These are phyloP conservation scores for Pseudorhombus dupliciocellatus DNA, from an alignment of 2,113 vertebrate species.

Conservation along the genomic window DNA sequence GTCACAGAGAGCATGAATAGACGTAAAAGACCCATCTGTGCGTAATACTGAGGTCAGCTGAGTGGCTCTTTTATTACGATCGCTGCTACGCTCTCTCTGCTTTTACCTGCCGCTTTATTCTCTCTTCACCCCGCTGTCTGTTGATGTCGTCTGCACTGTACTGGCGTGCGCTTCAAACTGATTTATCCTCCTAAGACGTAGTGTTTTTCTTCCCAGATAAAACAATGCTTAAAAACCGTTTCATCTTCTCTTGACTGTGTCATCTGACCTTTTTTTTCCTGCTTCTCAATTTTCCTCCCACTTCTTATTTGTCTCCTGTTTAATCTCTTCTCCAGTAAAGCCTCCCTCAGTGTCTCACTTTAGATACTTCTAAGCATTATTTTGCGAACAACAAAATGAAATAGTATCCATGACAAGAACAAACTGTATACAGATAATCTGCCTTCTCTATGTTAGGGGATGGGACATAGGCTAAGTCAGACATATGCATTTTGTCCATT, in stretches of 20 bases:
- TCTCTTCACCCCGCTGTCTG: conserved; percentile 1
- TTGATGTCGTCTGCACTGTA: conserved; percentile 10
- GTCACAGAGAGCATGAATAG: neutral
- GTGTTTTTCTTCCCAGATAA: conserved; percentile 15
- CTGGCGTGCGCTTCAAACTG: neutral
- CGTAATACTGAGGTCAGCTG: conserved; percentile 20
- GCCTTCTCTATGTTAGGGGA: neutral
- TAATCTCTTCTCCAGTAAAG: conserved; percentile 9
- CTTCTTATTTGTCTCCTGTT: conserved; percentile 2
- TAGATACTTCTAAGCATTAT: no score
- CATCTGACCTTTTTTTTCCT: neutral
- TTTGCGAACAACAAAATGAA: no score
- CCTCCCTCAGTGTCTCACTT: conserved; percentile 4
- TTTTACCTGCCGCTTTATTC: conserved; percentile 20
- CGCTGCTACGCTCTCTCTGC: conserved; percentile 9
- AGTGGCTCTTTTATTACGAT: conserved; percentile 15
- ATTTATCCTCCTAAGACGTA: conserved; percentile 20
- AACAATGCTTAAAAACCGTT: conserved; percentile 26
- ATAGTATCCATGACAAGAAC: no score
- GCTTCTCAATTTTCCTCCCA: conserved; percentile 5
- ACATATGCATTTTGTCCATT: no score
- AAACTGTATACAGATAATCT: neutral
- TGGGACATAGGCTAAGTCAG: neutral
- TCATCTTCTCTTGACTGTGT: conserved; percentile 26
- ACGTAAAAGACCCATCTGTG: conserved; percentile 25